These are phyloP conservation scores for Theristicus caerulescens DNA, from an alignment of 2,113 vertebrate genomes.

Conservation along the genomic window DNA sequence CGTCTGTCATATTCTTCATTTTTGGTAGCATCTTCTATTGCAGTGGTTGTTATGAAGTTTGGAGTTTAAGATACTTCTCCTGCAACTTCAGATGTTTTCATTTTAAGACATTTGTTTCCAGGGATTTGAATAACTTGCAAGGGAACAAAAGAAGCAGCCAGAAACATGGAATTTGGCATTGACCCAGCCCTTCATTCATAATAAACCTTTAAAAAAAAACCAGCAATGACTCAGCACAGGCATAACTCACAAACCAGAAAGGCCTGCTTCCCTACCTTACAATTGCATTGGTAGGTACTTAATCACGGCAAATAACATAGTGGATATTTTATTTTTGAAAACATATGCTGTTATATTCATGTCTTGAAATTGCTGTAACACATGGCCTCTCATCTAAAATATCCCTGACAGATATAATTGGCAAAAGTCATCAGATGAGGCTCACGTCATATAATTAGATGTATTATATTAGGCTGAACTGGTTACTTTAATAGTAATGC, in stretches of 20 bases:
- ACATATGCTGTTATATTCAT: constrained; percentile 12
- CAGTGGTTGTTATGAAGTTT: not conserved
- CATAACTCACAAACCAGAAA: constrained; percentile 24
- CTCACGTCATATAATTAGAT: constrained; percentile 48
- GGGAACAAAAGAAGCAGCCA: not conserved
- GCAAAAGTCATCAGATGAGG: constrained; percentile 29
- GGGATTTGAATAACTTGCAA: not conserved
- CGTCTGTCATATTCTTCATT: not conserved
- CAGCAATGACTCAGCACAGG: constrained; percentile 22
- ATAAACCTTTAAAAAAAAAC: not conserved
- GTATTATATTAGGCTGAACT: not conserved
- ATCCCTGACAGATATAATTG: constrained; percentile 31
- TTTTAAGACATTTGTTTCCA: not conserved
- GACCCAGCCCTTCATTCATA: constrained; percentile 7
- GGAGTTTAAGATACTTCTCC: not conserved
- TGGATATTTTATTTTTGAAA: constrained; percentile 43
- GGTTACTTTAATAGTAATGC: not conserved
- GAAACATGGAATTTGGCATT: not conserved
- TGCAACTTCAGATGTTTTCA: not conserved
- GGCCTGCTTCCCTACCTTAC: constrained; percentile 20
- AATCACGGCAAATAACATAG: constrained; percentile 23
- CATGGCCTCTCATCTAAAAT: constrained; percentile 18
- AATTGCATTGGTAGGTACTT: constrained; percentile 19
- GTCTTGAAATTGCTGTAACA: constrained; percentile 29
- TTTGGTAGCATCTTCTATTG: not conserved